Evolutionary conservation across 2,888 invertebrate species (phyloP), one percentile per base, ranked within the genome.

Genomic region (Belgica antarctica): DNA sequence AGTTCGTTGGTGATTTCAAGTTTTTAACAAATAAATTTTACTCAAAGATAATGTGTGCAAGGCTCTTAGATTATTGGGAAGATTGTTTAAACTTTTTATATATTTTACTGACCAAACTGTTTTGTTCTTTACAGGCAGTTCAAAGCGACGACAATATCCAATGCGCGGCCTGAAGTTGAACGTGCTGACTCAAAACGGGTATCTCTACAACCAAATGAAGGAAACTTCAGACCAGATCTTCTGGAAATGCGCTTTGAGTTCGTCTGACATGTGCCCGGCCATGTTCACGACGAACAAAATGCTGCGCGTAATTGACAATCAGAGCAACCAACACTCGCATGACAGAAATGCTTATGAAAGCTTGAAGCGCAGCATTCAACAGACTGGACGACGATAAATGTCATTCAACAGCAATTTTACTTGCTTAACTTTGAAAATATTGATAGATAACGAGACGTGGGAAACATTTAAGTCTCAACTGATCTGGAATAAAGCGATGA

Each of bases 171-270:
- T 68, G 0, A 46, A 25, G 17, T 8, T 68, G 15, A 68, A 68
- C 15, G 57, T 68, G 2, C 22, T 68, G 12, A 68, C 57, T 19
- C 52, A 68, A n/a, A 68, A 57, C 12, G 68, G 68, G 0, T 68
- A 27, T n/a, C 17, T 68, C 22, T 68, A 57, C 12, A 68, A 52
- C 28, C 52, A 57, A 1, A 4, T 57, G 15, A 68, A 19, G 19
- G 57, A 68, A 1, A 4, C 24, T 19, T 1, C 3, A 4, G 34
- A 57, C 7, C 41, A 36, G 8, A 52, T 68, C 7, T 15, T 57
- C 8, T 68, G 68, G 68, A 68, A 68, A 28, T 68, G 68, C 24
- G 68, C 68, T 8, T 28, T 68, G 12, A 31, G 27, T 31, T 19
- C 10, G 2, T 34, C 12, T 2, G 15, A 19, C 1, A 68, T 31